These are phyloP conservation scores for Phoxinus dragarum DNA, from an alignment of 2,797 vertebrate genomes.

Conservation along the genomic window DNA sequence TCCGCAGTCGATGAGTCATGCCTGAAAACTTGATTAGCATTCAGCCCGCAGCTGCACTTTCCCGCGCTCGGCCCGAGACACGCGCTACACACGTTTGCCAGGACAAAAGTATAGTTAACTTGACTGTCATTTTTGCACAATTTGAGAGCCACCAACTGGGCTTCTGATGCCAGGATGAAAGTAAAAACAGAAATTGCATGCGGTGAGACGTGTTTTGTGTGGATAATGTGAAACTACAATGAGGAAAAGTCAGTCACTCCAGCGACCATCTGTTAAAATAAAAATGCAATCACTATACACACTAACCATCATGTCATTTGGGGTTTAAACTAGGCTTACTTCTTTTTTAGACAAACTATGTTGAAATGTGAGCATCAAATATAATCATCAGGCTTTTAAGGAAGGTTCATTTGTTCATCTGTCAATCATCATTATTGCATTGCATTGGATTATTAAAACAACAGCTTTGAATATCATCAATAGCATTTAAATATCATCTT, in stretches of 20 bases:
- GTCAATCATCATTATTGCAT: neutral
- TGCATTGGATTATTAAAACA: neutral
- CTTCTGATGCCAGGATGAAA: neutral
- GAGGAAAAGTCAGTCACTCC: neutral
- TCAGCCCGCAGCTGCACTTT: conserved; percentile 57
- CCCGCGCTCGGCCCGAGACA: conserved; percentile 21
- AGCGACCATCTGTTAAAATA: neutral
- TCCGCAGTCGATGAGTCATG: conserved; percentile 55
- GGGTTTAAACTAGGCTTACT: neutral
- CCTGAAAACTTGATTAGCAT: conserved; percentile 52
- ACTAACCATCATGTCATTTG: neutral
- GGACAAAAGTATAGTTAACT: neutral
- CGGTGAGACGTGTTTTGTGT: neutral
- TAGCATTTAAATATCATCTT: neutral
- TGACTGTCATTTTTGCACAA: neutral
- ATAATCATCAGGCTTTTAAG: neutral
- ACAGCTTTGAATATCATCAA: neutral
- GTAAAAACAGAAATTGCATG: neutral
- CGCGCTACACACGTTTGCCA: neutral
- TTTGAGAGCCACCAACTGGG: neutral
- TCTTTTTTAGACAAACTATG: neutral
- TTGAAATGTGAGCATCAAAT: neutral
- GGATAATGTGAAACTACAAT: neutral
- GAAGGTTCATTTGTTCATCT: neutral
- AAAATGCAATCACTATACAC: neutral